Conservation (phyloP, 2,797 vertebrate species). For the Ctenopoma multispine region DNA sequence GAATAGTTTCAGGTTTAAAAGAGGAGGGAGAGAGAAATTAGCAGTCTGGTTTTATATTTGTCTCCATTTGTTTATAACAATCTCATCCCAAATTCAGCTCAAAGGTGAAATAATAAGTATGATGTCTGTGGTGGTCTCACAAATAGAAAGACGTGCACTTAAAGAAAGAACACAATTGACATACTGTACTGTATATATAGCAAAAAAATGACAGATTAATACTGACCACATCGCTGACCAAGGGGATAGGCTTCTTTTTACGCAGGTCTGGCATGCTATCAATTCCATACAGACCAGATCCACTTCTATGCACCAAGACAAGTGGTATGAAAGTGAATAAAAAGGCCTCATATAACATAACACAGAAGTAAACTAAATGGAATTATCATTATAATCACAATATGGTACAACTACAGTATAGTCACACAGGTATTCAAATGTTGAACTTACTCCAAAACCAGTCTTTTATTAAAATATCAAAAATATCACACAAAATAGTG, state of each 20-base stretch:
- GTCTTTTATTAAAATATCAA: neutral
- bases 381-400: neutral
- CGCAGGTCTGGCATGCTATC: conserved; percentile 99
- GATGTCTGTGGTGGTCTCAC: conserved; percentile 29
- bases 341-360: neutral
- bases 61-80: conserved; percentile 62
- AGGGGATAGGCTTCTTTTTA: conserved; percentile 94
- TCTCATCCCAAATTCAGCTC: conserved; percentile 50
- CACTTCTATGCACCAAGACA: conserved; percentile 82
- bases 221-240: conserved; percentile 99
- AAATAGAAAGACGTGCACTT: conserved; percentile 40
- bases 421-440: neutral
- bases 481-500: neutral
- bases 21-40: conserved; percentile 83
- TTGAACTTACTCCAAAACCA: neutral
- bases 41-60: conserved; percentile 65
- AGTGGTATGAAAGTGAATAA: conserved; percentile 2
- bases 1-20: conserved; percentile 84
- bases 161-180: conserved; percentile 41
- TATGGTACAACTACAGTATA: neutral
- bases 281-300: conserved; percentile 94
- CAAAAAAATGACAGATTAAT: neutral
- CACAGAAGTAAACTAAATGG: neutral
- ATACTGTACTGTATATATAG: conserved; percentile 1
- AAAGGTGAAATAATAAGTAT: conserved; percentile 27